These are phyloP conservation scores for Meandrina meandrites DNA, from an alignment of 92 coral and sea anemone genomes.

Conservation along the genomic window DNA sequence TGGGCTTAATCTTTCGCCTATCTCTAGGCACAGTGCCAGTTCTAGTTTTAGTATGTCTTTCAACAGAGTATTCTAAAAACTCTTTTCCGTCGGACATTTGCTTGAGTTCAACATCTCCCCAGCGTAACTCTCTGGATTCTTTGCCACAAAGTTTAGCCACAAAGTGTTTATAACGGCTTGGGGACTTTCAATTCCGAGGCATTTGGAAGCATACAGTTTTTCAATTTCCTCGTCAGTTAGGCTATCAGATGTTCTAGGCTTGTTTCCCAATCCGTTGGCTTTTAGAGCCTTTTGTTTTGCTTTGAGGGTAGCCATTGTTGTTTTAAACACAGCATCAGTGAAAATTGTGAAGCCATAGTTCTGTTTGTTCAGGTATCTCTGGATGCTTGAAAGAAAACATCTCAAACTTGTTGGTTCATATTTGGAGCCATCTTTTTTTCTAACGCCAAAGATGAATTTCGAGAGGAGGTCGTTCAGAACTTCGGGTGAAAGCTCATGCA, in stretches of 20 bases:
- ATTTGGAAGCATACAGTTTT: neutral
- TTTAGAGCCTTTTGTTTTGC: slow-evolving; percentile 4
- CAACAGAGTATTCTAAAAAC: no score
- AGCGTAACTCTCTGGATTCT: no score
- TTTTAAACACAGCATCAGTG: neutral
- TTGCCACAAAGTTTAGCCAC: no score
- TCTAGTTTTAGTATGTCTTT: no score
- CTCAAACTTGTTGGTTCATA: slow-evolving; percentile 6
- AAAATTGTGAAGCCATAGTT: neutral
- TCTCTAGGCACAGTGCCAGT: no score
- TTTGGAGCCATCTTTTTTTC: neutral
- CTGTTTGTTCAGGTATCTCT: neutral
- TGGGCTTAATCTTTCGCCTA: no score
- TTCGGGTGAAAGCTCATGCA: slow-evolving; percentile 9
- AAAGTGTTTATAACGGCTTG: no score
- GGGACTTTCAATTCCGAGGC: no score
- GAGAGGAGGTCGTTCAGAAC: slow-evolving; percentile 22
- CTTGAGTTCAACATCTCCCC: slow-evolving; percentile 10
- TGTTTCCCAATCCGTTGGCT: no score
- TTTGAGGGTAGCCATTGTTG: neutral
- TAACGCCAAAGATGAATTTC: slow-evolving; percentile 9
- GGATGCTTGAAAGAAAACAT: neutral
- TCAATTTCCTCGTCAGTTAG: neutral
- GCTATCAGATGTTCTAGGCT: neutral
- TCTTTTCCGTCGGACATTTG: no score